Conservation (phyloP, 2,113 vertebrate genomes). For the Podarcis muralis region DNA sequence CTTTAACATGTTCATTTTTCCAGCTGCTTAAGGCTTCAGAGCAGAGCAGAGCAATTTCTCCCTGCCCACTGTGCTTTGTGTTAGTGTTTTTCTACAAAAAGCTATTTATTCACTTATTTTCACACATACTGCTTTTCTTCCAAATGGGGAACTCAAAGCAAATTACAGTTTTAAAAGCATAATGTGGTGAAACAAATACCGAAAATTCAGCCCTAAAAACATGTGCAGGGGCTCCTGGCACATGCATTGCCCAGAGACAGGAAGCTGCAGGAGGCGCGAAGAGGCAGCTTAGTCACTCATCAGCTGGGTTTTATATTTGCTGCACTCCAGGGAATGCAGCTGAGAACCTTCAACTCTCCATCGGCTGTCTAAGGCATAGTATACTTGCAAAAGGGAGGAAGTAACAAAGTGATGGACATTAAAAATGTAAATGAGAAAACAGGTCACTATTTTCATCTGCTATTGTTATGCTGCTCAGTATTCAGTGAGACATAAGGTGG, state of each 20-base stretch:
- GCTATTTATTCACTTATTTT: not conserved
- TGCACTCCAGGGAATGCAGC: not conserved
- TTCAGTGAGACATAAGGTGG: not conserved
- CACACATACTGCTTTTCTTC: not conserved
- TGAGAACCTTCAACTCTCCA: not conserved
- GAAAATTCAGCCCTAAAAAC: not conserved
- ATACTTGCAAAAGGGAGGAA: not conserved
- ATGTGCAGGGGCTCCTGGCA: not conserved
- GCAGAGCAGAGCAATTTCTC: not conserved
- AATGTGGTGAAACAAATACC: not conserved
- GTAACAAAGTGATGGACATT: not conserved
- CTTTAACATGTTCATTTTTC: not conserved
- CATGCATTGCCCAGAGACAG: not conserved
- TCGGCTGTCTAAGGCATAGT: too few species aligned
- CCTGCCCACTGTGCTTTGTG: not conserved
- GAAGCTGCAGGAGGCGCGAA: not conserved
- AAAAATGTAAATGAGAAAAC: not conserved
- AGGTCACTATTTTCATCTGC: not conserved
- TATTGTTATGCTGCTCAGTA: not conserved
- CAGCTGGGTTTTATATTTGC: not conserved
- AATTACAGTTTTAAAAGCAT: not conserved
- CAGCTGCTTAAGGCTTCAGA: not conserved
- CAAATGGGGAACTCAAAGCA: not conserved
- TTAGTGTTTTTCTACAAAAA: not conserved
- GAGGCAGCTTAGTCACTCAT: not conserved